Base-by-base conservation (phyloP, 2,888 invertebrate genomes). In the Lithophane leautieri region DNA sequence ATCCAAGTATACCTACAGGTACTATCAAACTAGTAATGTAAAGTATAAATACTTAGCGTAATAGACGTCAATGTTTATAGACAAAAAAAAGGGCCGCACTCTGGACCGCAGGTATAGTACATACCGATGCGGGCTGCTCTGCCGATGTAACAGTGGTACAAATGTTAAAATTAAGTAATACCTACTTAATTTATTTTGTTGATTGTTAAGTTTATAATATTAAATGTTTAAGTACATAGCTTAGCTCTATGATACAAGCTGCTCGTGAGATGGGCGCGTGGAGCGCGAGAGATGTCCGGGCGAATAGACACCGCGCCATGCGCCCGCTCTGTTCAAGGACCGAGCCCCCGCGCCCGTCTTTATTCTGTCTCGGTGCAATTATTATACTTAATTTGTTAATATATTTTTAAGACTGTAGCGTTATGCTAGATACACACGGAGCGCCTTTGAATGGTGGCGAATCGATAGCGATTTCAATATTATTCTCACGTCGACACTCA, bases 361-460 rank as follows among this genome's bases (percentile, higher is more conserved):
- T 14, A 22, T 22, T 42, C 25, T 34, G 34, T 34, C 42, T 52
- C 52, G 19, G n/a, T 44, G 60, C 52, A 52, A 22, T 70, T 68
- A 14, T 68, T 78, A 52, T 34, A n/a, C n/a, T n/a, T n/a, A 60
- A 42, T 25, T 60, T 22, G 42, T 54, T 28, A 34, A 25, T 58
- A 52, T 61, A 61, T 54, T 70, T 52, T 61, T 79, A 52, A 79
- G 71, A 76, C 34, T 71, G 79, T 76, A 79, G 79, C 40, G 14
- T 47, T 61, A 78, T 54, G 34, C 16, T 60, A 22, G 44, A 60
- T 25, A 50, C 70, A 34, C 50, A 25, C 47, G 56, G 11, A 67
- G 67, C 58, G 58, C 67, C 40, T 40, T 67, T 56, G 16, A 67
- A n/a, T n/a, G 34, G 34, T 42, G 42, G 7, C 16, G 42, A 44